Conservation (phyloP, 2,113 vertebrate genomes). For the Steatornis caripensis region DNA sequence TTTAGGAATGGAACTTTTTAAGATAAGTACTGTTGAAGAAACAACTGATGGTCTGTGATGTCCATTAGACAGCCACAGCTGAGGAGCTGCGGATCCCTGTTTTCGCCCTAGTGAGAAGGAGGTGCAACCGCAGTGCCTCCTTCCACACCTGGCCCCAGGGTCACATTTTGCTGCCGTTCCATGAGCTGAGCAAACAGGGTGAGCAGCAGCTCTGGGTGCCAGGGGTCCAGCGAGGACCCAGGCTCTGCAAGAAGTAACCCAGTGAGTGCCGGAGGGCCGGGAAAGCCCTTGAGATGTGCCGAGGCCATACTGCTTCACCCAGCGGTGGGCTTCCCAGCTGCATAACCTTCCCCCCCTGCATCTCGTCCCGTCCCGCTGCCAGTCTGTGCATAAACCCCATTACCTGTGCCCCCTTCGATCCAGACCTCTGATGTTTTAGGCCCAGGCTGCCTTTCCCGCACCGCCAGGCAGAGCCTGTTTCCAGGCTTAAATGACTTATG, state of each 20-base stretch:
- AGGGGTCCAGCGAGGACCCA: background rate
- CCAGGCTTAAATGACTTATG: background rate
- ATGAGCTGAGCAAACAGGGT: background rate
- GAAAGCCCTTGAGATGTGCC: background rate
- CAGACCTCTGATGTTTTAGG: background rate
- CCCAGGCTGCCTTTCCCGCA: background rate
- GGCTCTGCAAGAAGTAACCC: background rate
- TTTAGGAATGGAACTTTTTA: background rate
- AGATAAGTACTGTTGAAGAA: background rate
- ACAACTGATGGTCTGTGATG: background rate
- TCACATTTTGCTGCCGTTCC: background rate
- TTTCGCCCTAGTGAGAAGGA: background rate
- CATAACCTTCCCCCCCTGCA: background rate
- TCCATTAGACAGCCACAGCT: accelerated
- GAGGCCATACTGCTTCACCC: background rate
- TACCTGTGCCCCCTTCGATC: accelerated
- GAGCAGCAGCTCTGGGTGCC: background rate
- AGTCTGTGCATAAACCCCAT: background rate
- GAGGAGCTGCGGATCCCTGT: background rate
- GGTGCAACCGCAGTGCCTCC: background rate
- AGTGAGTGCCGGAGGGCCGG: background rate
- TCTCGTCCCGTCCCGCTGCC: background rate
- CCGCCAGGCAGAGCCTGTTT: background rate
- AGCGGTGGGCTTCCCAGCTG: background rate
- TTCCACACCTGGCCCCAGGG: background rate